phyloP scores from a whole-genome alignment of 2,113 vertebrate species.

The Siphamia tubifer region DNA sequence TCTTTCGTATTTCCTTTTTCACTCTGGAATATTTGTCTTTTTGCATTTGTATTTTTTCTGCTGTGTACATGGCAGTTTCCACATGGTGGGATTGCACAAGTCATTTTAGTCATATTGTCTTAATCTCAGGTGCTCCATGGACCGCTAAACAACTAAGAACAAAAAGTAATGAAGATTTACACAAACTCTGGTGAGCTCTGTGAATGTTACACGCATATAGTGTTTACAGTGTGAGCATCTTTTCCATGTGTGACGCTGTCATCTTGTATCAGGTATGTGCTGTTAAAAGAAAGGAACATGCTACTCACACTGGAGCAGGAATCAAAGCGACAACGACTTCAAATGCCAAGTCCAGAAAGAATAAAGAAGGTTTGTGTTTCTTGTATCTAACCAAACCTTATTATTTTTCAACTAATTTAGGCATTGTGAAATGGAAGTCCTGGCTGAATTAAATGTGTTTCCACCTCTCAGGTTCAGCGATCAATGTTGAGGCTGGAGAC shows the following conservation, averaged over 20 bases:
- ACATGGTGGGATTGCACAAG: too few relatives aligned
- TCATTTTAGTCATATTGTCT: too few relatives aligned
- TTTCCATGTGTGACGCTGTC: background rate
- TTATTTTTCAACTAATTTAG: too few relatives aligned
- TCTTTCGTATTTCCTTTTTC: too few relatives aligned
- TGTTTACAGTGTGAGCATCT: background rate
- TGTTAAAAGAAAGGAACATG: conserved; percentile 97
- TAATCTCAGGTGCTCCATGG: conserved; percentile 96
- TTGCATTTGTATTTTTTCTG: background rate
- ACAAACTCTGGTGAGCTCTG: conserved; percentile 91
- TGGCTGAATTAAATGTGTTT: background rate
- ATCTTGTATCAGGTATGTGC: conserved; percentile 86
- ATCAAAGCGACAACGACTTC: conserved; percentile 82
- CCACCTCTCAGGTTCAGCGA: conserved; percentile 79
- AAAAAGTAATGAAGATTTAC: conserved; percentile 95
- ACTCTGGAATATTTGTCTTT: background rate
- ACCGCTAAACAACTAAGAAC: conserved; percentile 87
- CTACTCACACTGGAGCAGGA: conserved; percentile 93
- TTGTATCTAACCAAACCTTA: background rate
- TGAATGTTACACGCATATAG: background rate
- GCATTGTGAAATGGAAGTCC: background rate
- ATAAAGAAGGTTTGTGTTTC: conserved; percentile 76
- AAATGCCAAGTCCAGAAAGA: conserved; percentile 94
- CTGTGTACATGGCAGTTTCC: too few relatives aligned
- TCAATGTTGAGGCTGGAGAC: conserved; percentile 89